Conservation (phyloP, 2,797 vertebrate genomes). For the Eulemur coronatus region DNA sequence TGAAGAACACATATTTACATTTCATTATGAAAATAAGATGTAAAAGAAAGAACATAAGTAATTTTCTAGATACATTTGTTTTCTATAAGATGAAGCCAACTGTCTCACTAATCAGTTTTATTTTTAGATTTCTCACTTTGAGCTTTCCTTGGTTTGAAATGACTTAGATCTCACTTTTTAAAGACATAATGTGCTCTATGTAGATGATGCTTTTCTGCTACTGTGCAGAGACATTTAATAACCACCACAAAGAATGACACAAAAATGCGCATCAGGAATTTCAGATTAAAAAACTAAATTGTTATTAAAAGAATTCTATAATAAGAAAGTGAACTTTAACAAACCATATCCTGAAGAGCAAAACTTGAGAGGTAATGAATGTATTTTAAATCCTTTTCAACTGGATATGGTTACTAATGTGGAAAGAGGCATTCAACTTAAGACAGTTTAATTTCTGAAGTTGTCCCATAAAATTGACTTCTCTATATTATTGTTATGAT, state of each 20-base stretch:
- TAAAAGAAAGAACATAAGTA: background rate
- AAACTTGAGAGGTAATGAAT: background rate
- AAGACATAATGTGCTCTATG: background rate
- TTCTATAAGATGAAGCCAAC: background rate
- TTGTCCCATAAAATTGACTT: background rate
- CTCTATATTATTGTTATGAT: background rate
- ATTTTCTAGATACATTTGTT: background rate
- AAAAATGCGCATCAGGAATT: background rate
- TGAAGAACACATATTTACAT: background rate
- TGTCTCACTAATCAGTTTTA: background rate
- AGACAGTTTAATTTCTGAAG: background rate
- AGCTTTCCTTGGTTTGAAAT: background rate
- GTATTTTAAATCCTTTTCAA: background rate
- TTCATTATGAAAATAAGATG: background rate
- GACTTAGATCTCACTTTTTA: background rate
- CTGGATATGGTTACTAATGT: background rate
- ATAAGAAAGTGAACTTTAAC: background rate
- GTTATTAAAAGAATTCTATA: background rate
- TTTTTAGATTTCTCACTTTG: constrained; percentile 5
- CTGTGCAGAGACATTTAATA: background rate
- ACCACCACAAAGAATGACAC: background rate
- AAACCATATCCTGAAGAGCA: background rate
- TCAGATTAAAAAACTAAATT: background rate
- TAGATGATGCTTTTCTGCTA: background rate
- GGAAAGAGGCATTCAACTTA: background rate